Base-by-base conservation (phyloP, 92 coral and sea anemone genomes). In the Pocillopora grandis region DNA sequence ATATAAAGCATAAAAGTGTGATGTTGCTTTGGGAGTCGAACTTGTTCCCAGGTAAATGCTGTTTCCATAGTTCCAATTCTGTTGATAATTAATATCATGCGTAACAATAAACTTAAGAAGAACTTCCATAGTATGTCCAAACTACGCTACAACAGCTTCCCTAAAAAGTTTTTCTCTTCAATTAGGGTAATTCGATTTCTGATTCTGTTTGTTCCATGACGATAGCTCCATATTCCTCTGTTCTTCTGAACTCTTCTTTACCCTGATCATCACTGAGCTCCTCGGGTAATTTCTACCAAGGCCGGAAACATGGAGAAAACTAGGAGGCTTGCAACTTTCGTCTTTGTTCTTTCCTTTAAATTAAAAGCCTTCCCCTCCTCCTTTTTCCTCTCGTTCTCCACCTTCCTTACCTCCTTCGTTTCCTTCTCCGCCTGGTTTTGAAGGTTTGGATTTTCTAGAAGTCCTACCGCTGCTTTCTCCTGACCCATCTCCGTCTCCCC, bases 141-240 rank as follows among this genome's bases (percentile, higher is more conserved):
- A 67, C 72, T 13, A 58, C 66, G 27, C 17, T 14, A 14, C 15
- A 49, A 58, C 12, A 52, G 31, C 31, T 27, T 27, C 31, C 31
- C 31, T 27, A 27, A 27, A 1, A 27, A 27, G 31, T 27, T 27
- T 27, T 27, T 27, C 31, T 27, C 31, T 76, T 10, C 48, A 31
- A 10, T 72, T 5, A 56, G 16, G 79, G 59, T 11, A 67, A 27
- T 57, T 76, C 64, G 14, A 76, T 58, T 23, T 66, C 27, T 20
- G 71, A 66, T 6, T 78, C 56, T 20, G 62, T 36, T 62, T 76
- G 52, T 31, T 78, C 72, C 71, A 62, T 18, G 18, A 78, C 57
- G 13, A 78, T 78, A 58, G 63, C 71, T 42, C 82, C 72, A 64
- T 62, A 35, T 62, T 78, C 82, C 23, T 62, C 82, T 17, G 72